Evolutionary conservation across 1,140 invertebrate species (phyloP).

Genomic region (Drosophila varians): DNA sequence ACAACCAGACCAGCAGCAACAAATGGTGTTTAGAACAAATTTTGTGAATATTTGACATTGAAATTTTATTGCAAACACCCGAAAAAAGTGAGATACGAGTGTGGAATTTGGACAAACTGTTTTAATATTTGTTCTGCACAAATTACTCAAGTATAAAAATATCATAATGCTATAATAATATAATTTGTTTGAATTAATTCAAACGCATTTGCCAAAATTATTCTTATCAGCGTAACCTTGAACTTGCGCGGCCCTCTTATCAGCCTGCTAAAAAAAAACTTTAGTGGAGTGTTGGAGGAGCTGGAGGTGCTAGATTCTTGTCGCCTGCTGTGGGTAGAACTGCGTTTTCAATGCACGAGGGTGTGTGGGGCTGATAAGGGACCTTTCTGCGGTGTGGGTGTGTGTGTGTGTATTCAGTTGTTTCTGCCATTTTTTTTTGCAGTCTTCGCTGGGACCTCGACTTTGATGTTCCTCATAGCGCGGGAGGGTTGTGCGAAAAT

Average conservation of each 20-base stretch:
- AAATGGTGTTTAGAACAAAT: slow-evolving; percentile 26
- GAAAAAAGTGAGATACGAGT: slow-evolving; percentile 43
- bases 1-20: slow-evolving; percentile 9
- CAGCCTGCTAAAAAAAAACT: slow-evolving; percentile 14
- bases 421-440: slow-evolving; percentile 24
- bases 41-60: slow-evolving; percentile 68
- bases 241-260: slow-evolving; percentile 27
- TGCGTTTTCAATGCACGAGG: slow-evolving; percentile 33
- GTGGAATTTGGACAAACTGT: slow-evolving; percentile 58
- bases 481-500: background rate
- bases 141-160: background rate
- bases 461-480: slow-evolving; percentile 15
- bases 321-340: slow-evolving; percentile 26
- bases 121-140: slow-evolving; percentile 57
- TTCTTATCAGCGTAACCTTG: slow-evolving; percentile 31
- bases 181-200: background rate
- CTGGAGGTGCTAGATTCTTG: slow-evolving; percentile 13
- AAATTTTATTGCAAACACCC: slow-evolving; percentile 45
- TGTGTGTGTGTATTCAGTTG: slow-evolving; percentile 11
- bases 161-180: background rate
- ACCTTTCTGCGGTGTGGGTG: slow-evolving; percentile 10
- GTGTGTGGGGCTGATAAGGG: slow-evolving; percentile 34
- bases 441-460: slow-evolving; percentile 26
- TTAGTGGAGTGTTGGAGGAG: background rate
- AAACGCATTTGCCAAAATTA: background rate